Percentiles rank a stretch among this genome's conserved stretches.
Conservation (phyloP, 2,113 vertebrate genomes). For the Urocynchramus pylzowi region DNA sequence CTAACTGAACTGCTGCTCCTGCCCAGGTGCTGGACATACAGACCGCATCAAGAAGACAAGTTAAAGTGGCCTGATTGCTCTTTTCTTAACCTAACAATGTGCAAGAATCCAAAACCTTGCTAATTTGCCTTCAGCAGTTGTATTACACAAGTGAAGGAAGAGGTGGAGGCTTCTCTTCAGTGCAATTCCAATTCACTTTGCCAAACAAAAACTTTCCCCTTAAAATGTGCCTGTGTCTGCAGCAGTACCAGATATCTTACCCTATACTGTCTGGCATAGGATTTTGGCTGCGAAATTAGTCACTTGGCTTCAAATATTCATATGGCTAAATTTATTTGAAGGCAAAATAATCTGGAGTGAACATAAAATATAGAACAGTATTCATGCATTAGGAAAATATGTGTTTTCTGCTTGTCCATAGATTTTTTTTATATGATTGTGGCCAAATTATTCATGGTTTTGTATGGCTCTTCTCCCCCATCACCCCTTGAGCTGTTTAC, state of each 20-base stretch:
- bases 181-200: neutral
- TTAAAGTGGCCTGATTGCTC: neutral
- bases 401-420: neutral
- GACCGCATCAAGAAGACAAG: neutral
- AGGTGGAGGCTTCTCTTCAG: neutral
- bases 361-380: neutral
- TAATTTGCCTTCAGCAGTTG: neutral
- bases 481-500: neutral
- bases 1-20: neutral
- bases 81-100: neutral
- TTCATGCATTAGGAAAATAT: neutral
- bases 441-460: neutral
- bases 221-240: neutral
- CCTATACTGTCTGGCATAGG: neutral
- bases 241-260: neutral
- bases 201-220: conserved; percentile 12
- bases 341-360: neutral
- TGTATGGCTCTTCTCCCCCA: neutral
- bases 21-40: neutral
- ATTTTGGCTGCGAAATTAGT: conserved; percentile 35
- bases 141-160: neutral
- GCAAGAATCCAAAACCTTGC: neutral
- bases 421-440: neutral
- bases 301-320: conserved; percentile 28
- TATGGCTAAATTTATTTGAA: conserved; percentile 16